phyloP scores from a whole-genome alignment of 2,113 vertebrate genomes.

The Oncorhynchus masou region DNA sequence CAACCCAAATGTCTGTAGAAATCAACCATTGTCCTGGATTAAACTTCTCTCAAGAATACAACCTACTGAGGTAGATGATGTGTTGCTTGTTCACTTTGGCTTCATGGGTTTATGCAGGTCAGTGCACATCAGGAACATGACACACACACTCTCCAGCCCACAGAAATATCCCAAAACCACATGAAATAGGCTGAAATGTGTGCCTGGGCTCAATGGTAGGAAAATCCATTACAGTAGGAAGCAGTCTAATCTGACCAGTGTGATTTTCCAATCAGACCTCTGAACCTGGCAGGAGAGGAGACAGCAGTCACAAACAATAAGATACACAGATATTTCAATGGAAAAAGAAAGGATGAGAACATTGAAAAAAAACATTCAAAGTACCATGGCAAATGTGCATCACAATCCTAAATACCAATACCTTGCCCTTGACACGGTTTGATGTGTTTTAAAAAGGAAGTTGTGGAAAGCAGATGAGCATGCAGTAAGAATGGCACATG shows the following conservation, averaged over 20 bases:
- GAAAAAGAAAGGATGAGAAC: too few species aligned
- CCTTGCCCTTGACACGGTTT: too few species aligned
- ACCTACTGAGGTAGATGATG: neutral
- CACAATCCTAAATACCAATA: too few species aligned
- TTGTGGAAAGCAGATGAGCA: too few species aligned
- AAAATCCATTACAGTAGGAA: slow-evolving; percentile 2
- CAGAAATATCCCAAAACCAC: neutral
- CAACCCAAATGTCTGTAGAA: too few species aligned
- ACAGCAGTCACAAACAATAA: neutral
- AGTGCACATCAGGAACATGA: neutral
- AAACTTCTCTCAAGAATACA: neutral
- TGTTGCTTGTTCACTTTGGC: neutral
- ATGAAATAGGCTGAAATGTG: neutral
- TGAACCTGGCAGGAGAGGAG: slow-evolving; percentile 3
- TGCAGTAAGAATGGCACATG: neutral
- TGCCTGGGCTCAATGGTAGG: too few species aligned
- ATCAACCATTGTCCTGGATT: neutral
- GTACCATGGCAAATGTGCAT: too few species aligned
- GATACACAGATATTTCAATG: too few species aligned
- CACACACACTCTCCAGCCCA: neutral
- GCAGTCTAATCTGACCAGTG: slow-evolving; percentile 10
- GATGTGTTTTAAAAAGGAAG: too few species aligned
- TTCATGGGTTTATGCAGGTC: slow-evolving; percentile 2
- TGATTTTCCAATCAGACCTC: slow-evolving; percentile 18
- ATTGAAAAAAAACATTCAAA: too few species aligned